Evolutionary conservation across 1,140 invertebrate genomes (phyloP).

Genomic region (Zaprionus vittiger): DNA sequence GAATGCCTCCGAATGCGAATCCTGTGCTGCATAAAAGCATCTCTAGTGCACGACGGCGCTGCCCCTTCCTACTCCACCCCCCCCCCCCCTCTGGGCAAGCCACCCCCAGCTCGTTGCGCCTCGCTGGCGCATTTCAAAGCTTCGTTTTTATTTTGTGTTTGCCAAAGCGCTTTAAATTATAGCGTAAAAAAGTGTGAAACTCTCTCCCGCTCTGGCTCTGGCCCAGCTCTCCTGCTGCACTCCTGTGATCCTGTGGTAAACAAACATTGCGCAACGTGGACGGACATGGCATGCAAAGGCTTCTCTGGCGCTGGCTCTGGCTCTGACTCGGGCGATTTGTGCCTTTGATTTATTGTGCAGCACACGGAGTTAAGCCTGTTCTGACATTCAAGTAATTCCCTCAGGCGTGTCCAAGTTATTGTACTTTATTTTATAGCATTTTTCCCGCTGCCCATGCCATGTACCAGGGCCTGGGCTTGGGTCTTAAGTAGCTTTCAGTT

Average conservation of each 20-base stretch:
- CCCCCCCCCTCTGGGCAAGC: not conserved
- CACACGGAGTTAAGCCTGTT: conserved; percentile 40
- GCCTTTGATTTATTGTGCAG: conserved; percentile 62
- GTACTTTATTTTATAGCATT: conserved; percentile 49
- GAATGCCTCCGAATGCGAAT: conserved; percentile 74
- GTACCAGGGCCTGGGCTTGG: conserved; percentile 1
- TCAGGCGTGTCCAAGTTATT: conserved; percentile 68
- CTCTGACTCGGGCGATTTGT: conserved; percentile 21
- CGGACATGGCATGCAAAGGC: conserved; percentile 15
- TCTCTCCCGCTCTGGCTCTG: conserved; percentile 16
- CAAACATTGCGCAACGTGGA: conserved; percentile 28
- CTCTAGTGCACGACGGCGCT: conserved; percentile 54
- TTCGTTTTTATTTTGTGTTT: conserved; percentile 61
- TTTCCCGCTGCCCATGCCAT: conserved; percentile 7
- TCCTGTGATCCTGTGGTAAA: not conserved
- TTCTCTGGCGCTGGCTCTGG: not conserved
- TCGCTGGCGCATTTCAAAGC: conserved; percentile 77
- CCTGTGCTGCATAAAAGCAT: conserved; percentile 59
- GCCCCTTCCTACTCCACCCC: not conserved
- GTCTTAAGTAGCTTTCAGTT: conserved; percentile 48
- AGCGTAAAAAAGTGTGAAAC: conserved; percentile 75
- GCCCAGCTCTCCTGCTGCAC: conserved; percentile 3
- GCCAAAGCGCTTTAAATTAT: conserved; percentile 80
- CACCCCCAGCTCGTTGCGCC: conserved; percentile 40
- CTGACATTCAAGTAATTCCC: conserved; percentile 48